phyloP scores from a whole-genome alignment of 64 coral and sea anemone genomes.

The Catalaphyllia jardinei region DNA sequence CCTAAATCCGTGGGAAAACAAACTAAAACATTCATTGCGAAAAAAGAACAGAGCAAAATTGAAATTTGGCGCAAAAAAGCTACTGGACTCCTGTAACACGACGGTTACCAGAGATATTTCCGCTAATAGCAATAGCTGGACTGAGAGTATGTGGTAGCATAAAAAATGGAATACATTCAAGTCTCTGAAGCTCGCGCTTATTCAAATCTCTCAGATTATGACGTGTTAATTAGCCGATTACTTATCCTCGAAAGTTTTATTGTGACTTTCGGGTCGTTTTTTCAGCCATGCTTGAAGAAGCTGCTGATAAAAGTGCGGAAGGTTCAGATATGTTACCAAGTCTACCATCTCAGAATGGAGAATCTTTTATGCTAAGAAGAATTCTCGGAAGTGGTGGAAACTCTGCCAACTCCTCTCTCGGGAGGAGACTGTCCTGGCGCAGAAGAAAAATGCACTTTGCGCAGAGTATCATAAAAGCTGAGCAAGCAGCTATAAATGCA shows the following conservation, averaged over 20 bases:
- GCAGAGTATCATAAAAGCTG: background rate
- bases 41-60: no score
- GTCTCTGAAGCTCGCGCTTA: no score
- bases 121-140: no score
- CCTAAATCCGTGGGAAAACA: no score
- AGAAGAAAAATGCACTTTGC: background rate
- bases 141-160: no score
- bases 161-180: no score
- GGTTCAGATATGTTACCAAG: background rate
- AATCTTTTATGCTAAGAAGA: slow-evolving; percentile 4
- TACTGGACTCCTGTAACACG: no score
- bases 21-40: no score
- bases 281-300: background rate
- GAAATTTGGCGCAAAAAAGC: no score
- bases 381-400: background rate
- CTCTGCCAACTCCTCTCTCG: no score
- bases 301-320: background rate
- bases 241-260: background rate
- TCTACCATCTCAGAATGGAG: background rate
- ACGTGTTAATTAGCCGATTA: background rate
- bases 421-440: background rate
- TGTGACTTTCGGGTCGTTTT: background rate
- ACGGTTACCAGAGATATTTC: no score
- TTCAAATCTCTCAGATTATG: background rate
- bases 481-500: background rate